Base-by-base conservation (phyloP, 2,888 invertebrate genomes). In the Apamea anceps region DNA sequence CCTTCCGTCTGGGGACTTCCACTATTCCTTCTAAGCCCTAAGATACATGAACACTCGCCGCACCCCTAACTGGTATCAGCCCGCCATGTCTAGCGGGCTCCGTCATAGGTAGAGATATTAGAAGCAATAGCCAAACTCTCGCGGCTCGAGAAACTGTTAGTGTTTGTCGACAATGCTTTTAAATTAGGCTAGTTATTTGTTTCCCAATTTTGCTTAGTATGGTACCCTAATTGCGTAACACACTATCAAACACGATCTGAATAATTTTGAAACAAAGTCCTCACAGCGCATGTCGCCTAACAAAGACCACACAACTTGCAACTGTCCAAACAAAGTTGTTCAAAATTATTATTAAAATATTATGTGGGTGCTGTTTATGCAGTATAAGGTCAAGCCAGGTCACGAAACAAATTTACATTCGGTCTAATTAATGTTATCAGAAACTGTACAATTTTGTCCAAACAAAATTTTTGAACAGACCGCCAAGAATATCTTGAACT, bases 391-490 rank as follows among this genome's bases (percentile, higher is more conserved):
- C 81, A 67, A 74, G 12, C 1, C 28, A 42, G 81, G 82, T 85
- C 85, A 82, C 60, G 60, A 81, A 82, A 71, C 80, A 85, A 72
- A 82, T 82, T 72, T 65, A 74, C 21, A 67, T 85, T 85, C 48
- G 71, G 37, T 75, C 81, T 67, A 66, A 81, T 74, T 85, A 80
- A 85, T 54, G 70, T 62, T 82, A 82, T 85, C 82, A 68, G 28
- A 42, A 82, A 57, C 71, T 79, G 28, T 60, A 45, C 13, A 79
- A 32, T 48, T 57, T 57, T 28, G 25, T 32, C 21, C 32, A 18
- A 79, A 6, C n/a, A 82, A 54, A 51, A 37, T 82, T n/a, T 25
- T 21, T 21, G 6, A 2, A 2, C 32, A 51, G 8, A 0, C 1
- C 60, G 60, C 28, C 71, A 67, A 83, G 25, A 1, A 5, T 45